phyloP scores from a whole-genome alignment of 1,140 invertebrate genomes.

The Bombus waltoni region DNA sequence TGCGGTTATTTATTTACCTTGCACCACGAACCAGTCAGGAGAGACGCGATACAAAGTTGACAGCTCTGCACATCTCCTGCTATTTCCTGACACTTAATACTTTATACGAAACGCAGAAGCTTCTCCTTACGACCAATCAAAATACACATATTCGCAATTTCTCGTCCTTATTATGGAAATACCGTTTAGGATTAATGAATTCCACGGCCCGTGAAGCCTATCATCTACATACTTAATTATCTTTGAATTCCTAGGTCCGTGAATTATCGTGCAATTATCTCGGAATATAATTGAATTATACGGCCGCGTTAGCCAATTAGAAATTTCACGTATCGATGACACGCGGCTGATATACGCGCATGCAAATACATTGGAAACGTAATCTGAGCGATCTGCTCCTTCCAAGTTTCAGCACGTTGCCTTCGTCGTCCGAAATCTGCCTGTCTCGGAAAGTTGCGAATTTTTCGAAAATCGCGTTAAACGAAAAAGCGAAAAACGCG shows the following conservation, averaged over 20 bases:
- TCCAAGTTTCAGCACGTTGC: too few relatives aligned
- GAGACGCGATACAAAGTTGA: background rate
- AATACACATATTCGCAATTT: background rate
- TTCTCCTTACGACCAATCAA: background rate
- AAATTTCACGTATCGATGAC: too few relatives aligned
- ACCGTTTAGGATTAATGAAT: background rate
- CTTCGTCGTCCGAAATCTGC: too few relatives aligned
- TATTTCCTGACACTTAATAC: background rate
- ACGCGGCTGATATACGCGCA: too few relatives aligned
- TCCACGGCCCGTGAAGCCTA: background rate
- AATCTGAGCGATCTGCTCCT: too few relatives aligned
- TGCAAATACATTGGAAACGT: too few relatives aligned
- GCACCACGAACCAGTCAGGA: background rate
- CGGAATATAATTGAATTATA: background rate
- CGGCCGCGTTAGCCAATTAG: too few relatives aligned
- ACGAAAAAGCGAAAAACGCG: too few relatives aligned
- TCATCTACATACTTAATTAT: background rate
- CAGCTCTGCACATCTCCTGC: background rate
- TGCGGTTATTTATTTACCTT: constrained; percentile 13
- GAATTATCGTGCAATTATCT: background rate
- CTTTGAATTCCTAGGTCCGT: background rate
- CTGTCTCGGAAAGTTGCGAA: too few relatives aligned
- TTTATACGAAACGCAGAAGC: background rate
- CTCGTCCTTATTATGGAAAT: background rate
- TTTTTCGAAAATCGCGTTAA: too few relatives aligned